Conservation (phyloP, 53 echinoderm and acorn worm genomes). For the Holothuria leucospilota region DNA sequence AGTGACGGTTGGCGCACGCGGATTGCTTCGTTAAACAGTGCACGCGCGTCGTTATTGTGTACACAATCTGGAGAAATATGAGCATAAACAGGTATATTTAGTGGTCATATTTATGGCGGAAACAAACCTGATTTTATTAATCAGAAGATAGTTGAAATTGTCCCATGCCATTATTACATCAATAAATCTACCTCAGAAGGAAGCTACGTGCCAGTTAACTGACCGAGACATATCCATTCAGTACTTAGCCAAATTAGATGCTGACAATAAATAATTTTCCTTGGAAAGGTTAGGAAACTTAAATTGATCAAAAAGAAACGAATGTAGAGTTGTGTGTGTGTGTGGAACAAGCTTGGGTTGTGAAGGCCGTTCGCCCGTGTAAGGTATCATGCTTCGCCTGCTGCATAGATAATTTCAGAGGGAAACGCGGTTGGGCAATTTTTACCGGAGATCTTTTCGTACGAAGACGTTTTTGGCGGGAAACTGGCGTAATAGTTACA, state of each 20-base stretch:
- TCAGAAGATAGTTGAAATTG: conserved; percentile 18
- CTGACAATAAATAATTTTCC: conserved; percentile 22
- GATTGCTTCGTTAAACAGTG: conserved; percentile 3
- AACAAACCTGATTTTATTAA: background rate
- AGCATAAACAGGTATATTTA: background rate
- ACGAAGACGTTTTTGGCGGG: too few species aligned
- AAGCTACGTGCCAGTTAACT: too few species aligned
- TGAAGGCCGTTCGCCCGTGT: too few species aligned
- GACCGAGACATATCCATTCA: background rate
- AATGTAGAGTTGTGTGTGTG: background rate
- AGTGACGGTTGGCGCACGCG: background rate
- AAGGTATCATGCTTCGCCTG: too few species aligned
- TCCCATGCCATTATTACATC: too few species aligned
- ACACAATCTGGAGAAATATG: too few species aligned
- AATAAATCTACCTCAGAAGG: too few species aligned
- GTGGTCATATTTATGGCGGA: background rate
- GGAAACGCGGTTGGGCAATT: too few species aligned
- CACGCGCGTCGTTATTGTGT: too few species aligned
- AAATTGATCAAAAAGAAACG: background rate
- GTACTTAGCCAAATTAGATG: conserved; percentile 39
- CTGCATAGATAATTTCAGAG: too few species aligned
- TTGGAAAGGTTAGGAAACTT: conserved; percentile 24
- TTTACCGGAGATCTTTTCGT: too few species aligned
- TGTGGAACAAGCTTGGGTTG: background rate
- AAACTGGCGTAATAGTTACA: too few species aligned